Base-by-base conservation (phyloP, 1,140 invertebrate species). In the Coelopa frigida region DNA sequence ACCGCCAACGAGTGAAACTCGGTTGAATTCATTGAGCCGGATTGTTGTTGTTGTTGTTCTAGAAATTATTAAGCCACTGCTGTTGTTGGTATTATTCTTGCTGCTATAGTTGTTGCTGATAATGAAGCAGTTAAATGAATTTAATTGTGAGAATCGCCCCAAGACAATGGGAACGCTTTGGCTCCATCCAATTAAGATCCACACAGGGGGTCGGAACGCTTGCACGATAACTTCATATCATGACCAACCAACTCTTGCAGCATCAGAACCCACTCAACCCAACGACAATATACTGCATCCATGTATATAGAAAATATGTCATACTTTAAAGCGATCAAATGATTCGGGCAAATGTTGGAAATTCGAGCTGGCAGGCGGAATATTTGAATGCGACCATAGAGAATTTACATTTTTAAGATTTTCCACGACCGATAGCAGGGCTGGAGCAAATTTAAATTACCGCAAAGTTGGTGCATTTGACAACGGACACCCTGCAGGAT, bases 81-180 rank as follows among this genome's bases (percentile, higher is more conserved):
- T 10, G 14, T 42, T 29, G 24, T 42, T 21, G 27, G 14, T 20
- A 22, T 10, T 42, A 18, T 42, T 42, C 27, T 29, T 29, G 40
- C 40, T 20, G 11, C 32, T 29, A 29, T 42, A 29, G 40, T 42
- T 42, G 40, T 42, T 29, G 32, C 36, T 48, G 49, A 56, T 63
- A 63, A 63, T 64, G 55, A 64, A 59, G 60, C 58, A 61, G 56
- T 64, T 63, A 63, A 63, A 63, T 63, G 54, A 61, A 63, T 61
- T 59, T 64, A 60, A 63, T 63, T 64, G 61, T 63, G 60, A 55
- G 60, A 63, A 64, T 49, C 37, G 21, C 39, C 15, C 5, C 20
- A 14, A 42, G 29, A n/a, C 41, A 21, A 17, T 31, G 41, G 20
- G 24, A 21, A 31, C 41, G 41, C 22, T 44, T 44, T 44, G 33